Evolutionary conservation across 2,797 vertebrate genomes (phyloP), one percentile per base, ranked within the genome.

Genomic region (Phoxinus dragarum): DNA sequence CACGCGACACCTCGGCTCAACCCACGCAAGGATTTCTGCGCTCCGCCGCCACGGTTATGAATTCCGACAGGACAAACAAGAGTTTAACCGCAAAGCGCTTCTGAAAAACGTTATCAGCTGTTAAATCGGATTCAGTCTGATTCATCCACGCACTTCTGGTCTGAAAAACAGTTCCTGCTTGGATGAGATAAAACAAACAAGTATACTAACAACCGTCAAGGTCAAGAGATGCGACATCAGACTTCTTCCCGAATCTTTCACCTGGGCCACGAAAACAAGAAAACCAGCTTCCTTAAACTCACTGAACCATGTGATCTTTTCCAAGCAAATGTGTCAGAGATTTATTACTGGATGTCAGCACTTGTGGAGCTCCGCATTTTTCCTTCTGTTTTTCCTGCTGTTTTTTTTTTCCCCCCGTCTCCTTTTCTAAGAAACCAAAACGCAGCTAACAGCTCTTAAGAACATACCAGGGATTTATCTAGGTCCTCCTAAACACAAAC

Each of bases 321-420:
- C 38, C 3, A 40, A 73, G 69, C 27, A 54, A 66, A 61, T 16
- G 56, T 47, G 52, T 59, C 6, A 59, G 27, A 73, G 71, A 83
- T 83, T 83, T 76, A 83, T 76, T n/a, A 76, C 59, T 52, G 44
- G 44, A 83, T 36, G 42, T 61, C 81, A 64, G 69, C 52, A 4
- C 69, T 49, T 47, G 56, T 47, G 21, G 38, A 81, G 67, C 17
- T 8, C 54, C 12, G 12, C 66, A 64, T 74, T 42, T 59, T 81
- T 36, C 56, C 21, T n/a, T 6, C 38, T 16, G 21, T 64, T 44
- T 64, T 56, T 61, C 19, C 4, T 42, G 38, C 38, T 34, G 12
- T 8, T 16, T 54, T 34, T 42, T 21, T 27, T 27, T 27, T 27
- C 27, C 27, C 7, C n/a, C 54, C 2, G 5, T 38, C 54, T 78